phyloP scores from a whole-genome alignment of 2,113 vertebrate genomes.

The Natator depressus region DNA sequence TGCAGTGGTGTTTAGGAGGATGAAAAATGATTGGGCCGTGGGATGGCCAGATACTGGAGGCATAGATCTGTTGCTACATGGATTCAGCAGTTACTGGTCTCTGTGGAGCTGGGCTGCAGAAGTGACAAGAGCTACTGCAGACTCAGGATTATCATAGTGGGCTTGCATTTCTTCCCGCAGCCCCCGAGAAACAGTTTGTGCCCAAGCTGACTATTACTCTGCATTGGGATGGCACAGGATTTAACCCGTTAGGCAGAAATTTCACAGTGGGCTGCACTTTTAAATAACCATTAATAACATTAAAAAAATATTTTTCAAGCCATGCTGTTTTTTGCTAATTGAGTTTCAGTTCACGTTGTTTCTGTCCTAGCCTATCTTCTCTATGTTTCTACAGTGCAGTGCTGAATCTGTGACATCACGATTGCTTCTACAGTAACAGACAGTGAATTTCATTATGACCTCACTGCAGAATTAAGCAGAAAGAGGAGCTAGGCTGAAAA shows the following conservation, averaged over 20 bases:
- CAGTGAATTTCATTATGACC: background rate
- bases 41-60: background rate
- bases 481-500: background rate
- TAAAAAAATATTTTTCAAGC: background rate
- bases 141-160: background rate
- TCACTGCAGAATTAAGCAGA: slow-evolving; percentile 3
- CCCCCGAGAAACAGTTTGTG: background rate
- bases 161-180: background rate
- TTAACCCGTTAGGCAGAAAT: background rate
- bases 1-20: background rate
- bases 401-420: background rate
- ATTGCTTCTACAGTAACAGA: background rate
- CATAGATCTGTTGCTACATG: background rate
- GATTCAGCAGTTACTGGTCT: background rate
- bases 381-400: background rate
- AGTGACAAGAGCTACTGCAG: background rate
- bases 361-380: background rate
- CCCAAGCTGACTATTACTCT: background rate
- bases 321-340: slow-evolving; percentile 2
- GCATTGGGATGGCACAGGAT: background rate
- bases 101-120: rapidly evolving
- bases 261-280: background rate
- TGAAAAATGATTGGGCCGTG: background rate
- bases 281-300: slow-evolving; percentile 1
- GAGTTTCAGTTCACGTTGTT: background rate